Evolutionary conservation across 2,888 invertebrate species (phyloP).

Genomic region (Ellobium chinense): DNA sequence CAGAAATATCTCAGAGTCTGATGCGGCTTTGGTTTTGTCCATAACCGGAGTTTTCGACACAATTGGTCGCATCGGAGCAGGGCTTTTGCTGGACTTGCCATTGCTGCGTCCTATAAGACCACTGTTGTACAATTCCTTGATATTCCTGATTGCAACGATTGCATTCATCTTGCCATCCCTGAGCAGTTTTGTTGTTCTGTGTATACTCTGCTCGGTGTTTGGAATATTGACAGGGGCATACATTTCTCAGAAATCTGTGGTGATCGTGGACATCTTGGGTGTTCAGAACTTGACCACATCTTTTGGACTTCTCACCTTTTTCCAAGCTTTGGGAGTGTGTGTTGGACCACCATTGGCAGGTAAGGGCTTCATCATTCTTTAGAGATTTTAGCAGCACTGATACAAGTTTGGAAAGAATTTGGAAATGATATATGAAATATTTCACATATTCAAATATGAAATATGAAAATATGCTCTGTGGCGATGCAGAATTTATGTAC

Average conservation of each 20-base stretch:
- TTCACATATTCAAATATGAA: no score
- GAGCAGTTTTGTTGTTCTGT: conserved; percentile 53
- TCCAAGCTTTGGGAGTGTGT: conserved; percentile 67
- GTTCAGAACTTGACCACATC: conserved; percentile 64
- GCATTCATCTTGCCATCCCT: conserved; percentile 60
- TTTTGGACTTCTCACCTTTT: conserved; percentile 65
- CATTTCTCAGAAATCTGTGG: conserved; percentile 70
- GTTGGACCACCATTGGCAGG: conserved; percentile 70
- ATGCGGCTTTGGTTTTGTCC: conserved; percentile 63
- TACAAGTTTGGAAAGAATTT: no score
- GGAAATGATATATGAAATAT: no score
- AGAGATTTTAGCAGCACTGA: no score
- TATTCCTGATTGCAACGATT: conserved; percentile 60
- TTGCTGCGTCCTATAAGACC: conserved; percentile 58
- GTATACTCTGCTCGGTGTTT: conserved; percentile 57
- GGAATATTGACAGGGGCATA: conserved; percentile 66
- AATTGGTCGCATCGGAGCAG: conserved; percentile 58
- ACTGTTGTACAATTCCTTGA: conserved; percentile 60
- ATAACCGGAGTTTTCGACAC: conserved; percentile 65
- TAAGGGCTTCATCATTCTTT: no score
- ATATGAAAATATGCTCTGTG: no score
- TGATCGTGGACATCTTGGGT: conserved; percentile 69
- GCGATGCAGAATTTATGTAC: no score
- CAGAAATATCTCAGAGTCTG: conserved; percentile 54
- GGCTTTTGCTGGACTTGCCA: conserved; percentile 60